Evolutionary conservation across 1,140 invertebrate species (phyloP).

Genomic region (Mya arenaria): DNA sequence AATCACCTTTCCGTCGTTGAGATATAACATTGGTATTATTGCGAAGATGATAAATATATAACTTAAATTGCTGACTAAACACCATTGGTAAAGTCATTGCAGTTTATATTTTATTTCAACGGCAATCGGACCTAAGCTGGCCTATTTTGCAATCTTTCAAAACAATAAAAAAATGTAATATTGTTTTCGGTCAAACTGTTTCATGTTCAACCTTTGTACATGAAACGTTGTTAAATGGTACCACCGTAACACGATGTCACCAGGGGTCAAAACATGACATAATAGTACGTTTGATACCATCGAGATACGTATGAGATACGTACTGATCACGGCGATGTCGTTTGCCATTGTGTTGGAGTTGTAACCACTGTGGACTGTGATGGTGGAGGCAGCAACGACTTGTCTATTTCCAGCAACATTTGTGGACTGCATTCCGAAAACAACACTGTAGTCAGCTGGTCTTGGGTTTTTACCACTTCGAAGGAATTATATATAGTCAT

Average conservation of each 20-base stretch:
- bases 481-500: no score
- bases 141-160: no score
- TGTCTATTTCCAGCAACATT: not conserved
- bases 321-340: constrained; percentile 37
- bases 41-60: no score
- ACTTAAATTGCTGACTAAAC: no score
- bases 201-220: not conserved
- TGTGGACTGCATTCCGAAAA: constrained; percentile 16
- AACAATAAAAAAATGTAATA: no score
- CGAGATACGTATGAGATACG: not conserved
- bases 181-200: not conserved
- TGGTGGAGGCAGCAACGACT: not conserved
- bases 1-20: no score
- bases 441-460: not conserved
- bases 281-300: not conserved
- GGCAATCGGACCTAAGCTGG: no score
- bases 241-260: not conserved
- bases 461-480: constrained; percentile 3
- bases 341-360: not conserved
- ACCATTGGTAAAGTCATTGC: no score
- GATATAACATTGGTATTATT: no score
- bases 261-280: not conserved
- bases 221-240: not conserved
- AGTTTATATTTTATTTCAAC: no score
- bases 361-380: not conserved